phyloP scores from a whole-genome alignment of 23 tunicate genomes.

The Halocynthia aurantium region DNA sequence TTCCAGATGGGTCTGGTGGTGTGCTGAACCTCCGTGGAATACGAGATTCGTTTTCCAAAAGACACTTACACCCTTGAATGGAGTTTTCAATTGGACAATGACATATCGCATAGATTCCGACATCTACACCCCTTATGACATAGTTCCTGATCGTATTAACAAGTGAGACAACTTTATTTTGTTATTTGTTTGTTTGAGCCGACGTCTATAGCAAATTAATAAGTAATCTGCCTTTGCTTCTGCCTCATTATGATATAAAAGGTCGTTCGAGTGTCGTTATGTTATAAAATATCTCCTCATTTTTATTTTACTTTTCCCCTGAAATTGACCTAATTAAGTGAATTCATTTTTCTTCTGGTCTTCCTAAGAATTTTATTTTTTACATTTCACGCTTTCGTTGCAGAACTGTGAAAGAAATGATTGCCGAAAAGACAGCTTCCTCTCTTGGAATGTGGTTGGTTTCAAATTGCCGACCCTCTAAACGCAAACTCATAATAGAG shows the following conservation, averaged over 20 bases:
- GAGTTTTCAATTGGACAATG: slow-evolving; percentile 76
- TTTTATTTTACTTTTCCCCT: too few species aligned
- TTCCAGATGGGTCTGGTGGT: slow-evolving; percentile 66
- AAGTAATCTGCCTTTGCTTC: too few species aligned
- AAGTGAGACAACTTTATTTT: not conserved
- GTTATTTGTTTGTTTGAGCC: not conserved
- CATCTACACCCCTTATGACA: slow-evolving; percentile 10
- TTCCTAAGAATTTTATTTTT: not conserved
- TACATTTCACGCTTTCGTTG: not conserved
- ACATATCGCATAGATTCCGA: slow-evolving; percentile 70
- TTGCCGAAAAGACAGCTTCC: slow-evolving; percentile 13
- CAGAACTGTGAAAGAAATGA: slow-evolving; percentile 11
- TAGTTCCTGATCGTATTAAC: not conserved
- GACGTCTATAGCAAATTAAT: not conserved
- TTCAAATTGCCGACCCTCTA: slow-evolving; percentile 40
- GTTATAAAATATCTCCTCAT: too few species aligned
- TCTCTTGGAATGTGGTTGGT: slow-evolving; percentile 38
- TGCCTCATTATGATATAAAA: too few species aligned
- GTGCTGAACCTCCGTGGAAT: slow-evolving; percentile 57
- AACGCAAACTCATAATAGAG: slow-evolving; percentile 7
- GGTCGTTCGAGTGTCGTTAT: too few species aligned
- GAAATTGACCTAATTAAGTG: too few species aligned
- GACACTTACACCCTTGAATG: slow-evolving; percentile 25
- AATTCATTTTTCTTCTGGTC: not conserved
- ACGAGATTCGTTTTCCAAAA: slow-evolving; percentile 39